A percentile compares a stretch with the other conserved stretches of the same genome.
phyloP scores from a whole-genome alignment of 1,140 invertebrate species.

The Leucophenga varia region DNA sequence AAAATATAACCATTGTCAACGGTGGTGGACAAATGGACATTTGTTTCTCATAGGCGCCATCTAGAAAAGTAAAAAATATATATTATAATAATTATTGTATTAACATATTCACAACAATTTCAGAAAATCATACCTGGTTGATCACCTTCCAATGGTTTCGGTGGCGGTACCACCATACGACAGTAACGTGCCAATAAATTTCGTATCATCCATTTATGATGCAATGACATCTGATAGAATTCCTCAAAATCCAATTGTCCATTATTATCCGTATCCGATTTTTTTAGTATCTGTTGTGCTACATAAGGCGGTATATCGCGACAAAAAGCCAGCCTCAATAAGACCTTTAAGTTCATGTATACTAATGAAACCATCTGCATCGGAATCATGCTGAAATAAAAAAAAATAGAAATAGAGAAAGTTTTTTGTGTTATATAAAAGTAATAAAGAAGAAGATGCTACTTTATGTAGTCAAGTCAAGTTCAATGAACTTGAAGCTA shows the following conservation, averaged over 20 bases:
- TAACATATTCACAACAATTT: too few relatives aligned
- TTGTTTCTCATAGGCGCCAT: slow-evolving; percentile 81
- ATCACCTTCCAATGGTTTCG: slow-evolving; percentile 57
- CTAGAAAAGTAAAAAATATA: slow-evolving; percentile 49
- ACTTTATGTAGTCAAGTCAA: too few relatives aligned
- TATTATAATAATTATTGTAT: neutral
- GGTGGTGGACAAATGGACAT: slow-evolving; percentile 85
- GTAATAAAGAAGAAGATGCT: slow-evolving; percentile 1
- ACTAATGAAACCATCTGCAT: slow-evolving; percentile 73
- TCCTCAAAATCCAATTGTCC: slow-evolving; percentile 75
- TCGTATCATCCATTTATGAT: slow-evolving; percentile 62
- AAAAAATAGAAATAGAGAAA: slow-evolving; percentile 56
- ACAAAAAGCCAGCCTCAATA: slow-evolving; percentile 64
- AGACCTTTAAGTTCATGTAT: slow-evolving; percentile 69
- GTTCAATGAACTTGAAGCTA: too few relatives aligned
- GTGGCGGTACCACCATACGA: slow-evolving; percentile 61
- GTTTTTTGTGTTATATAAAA: too few relatives aligned
- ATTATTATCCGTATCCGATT: slow-evolving; percentile 72
- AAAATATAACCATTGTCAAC: slow-evolving; percentile 80
- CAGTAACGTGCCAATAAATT: slow-evolving; percentile 63
- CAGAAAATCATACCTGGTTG: slow-evolving; percentile 56
- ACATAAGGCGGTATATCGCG: slow-evolving; percentile 72
- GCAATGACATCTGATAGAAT: slow-evolving; percentile 76
- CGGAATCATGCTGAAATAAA: slow-evolving; percentile 71
- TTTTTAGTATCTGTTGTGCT: slow-evolving; percentile 69